Base-by-base conservation (phyloP, 2,797 vertebrate species). In the Apodemus agrarius region DNA sequence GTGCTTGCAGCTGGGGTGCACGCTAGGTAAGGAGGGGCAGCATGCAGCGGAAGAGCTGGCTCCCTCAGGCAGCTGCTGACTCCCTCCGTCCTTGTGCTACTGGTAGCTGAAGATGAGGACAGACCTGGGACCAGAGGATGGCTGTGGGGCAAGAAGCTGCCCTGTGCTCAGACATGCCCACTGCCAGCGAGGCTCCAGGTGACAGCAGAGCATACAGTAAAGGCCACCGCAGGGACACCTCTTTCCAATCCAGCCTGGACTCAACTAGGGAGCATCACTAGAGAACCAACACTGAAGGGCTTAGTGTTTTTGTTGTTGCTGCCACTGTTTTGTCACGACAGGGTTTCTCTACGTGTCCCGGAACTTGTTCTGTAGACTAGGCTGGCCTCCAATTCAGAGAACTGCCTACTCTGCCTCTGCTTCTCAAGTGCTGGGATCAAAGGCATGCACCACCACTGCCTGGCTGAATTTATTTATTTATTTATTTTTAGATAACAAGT, bases 1-100 rank as follows among this genome's bases (percentile, higher is more conserved):
- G 2, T 0, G 54, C 6, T 29, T 89, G 54, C 4, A 16, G 6
- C 9, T 0, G 22, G 86, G 46, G 7, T 6, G 86, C 34, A 24
- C 3, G 26, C 16, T 19, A 3, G 22, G 46, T 7, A 5, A n/a
- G 49, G 17, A 34, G 75, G 79, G 26, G 11, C 0, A 10, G 0
- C 13, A 0, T 1, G 8, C 21, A 59, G 1, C 8, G 46, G 17
- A 1, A 46, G 79, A 74, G 81, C 89, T 9, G 40, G 37, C 65
- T 24, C 3, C 12, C 31, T 2, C 54, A 12, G 19, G 46, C 7
- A 12, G 57, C 67, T 61, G 65, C 2, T 37, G 72, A 34, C 17
- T 40, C 2, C 16, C 34, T 29, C 43, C 40, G 49, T n/a, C 16
- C 12, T 0, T 0, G 24, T 16, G 57, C 12, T n/a, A 31, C 69